Base-by-base conservation (phyloP, 2,797 vertebrate species). In the Eulemur mongoz region DNA sequence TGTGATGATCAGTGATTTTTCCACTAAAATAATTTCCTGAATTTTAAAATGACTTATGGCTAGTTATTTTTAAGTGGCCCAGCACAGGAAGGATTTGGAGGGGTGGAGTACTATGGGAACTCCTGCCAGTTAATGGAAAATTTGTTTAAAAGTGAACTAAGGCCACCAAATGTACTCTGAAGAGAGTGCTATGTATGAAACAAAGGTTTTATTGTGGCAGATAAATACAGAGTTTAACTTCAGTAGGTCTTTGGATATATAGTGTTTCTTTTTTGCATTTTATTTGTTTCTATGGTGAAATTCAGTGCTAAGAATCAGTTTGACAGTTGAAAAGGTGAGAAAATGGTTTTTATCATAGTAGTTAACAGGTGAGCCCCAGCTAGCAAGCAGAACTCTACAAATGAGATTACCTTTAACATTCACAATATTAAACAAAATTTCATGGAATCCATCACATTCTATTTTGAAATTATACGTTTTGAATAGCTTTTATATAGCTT, bases 81-180 rank as follows among this genome's bases (percentile, higher is more conserved):
- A 85, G 96, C 45, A 97, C 98, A 98, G 98, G 98, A 99, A 99
- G 98, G 98, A 98, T 98, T 88, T 96, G 86, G 97, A 93, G 92
- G 95, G 98, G 98, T 98, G 98, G 98, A 93, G 98, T 94, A 25
- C 80, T 86, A 25, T 92, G 97, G 97, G 97, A 98, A 97, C 92
- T 72, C 61, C 91, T 67, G 91, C 27, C 95, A 97, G 92, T 97
- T 97, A 96, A 96, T 94, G 91, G 92, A 95, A 98, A 97, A 97
- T 59, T 52, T 96, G 54, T 97, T 93, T 98, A 79, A 85, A 95
- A 89, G 67, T 90, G 92, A 91, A 63, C 93, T 96, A 86, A 92
- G 76, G 93, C 63, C 92, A 97, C 84, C 83, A 81, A 91, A 94
- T 94, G 65, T 61, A 86, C 17, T 63, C 69, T 73, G 23, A 80